Percentiles rank a stretch among this genome's conserved stretches.
Evolutionary conservation across 1,140 invertebrate genomes (phyloP).

Genomic region (Planococcus citri): DNA sequence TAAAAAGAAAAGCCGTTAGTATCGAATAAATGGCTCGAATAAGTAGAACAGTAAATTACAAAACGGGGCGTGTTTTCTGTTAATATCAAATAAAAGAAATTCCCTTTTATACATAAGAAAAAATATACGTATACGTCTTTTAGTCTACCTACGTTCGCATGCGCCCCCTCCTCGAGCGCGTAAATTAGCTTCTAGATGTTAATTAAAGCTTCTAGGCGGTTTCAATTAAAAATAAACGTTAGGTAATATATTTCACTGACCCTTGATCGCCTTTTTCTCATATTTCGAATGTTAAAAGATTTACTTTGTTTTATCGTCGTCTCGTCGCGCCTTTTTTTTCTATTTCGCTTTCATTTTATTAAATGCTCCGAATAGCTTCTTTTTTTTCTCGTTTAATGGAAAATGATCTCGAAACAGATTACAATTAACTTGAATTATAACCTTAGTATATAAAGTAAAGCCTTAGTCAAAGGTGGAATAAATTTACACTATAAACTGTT

Average conservation of each 20-base stretch:
- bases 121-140: neutral
- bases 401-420: neutral
- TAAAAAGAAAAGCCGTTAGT: no score
- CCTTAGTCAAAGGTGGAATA: neutral
- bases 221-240: constrained; percentile 13
- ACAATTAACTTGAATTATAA: neutral
- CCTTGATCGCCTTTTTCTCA: neutral
- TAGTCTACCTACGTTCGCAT: no score
- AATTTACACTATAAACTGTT: neutral
- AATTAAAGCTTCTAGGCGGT: constrained; percentile 19
- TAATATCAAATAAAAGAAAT: constrained; percentile 13
- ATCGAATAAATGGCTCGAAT: no score
- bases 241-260: neutral
- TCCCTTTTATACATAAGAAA: neutral
- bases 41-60: neutral
- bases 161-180: neutral
- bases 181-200: constrained; percentile 15
- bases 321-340: neutral
- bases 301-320: neutral
- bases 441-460: neutral
- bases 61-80: neutral
- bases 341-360: neutral
- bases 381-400: neutral
- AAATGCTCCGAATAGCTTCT: neutral
- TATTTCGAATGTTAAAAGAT: constrained; percentile 3